Evolutionary conservation across 2,113 vertebrate genomes (phyloP).

Genomic region (Varanus komodoensis): DNA sequence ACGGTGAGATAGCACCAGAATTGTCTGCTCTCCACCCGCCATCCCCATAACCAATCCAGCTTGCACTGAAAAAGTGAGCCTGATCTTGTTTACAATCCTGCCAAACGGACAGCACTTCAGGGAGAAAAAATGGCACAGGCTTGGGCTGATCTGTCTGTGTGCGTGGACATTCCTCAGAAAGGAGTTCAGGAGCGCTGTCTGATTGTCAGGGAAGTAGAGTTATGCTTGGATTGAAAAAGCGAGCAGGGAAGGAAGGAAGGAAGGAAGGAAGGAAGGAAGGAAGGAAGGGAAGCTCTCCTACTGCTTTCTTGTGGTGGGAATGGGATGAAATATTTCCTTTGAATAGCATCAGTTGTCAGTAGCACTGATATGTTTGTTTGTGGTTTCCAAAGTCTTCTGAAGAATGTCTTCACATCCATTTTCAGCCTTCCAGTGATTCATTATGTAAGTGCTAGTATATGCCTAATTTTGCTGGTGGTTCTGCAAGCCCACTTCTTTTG

Average conservation of each 20-base stretch:
- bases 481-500: constrained; percentile 11
- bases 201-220: background rate
- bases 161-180: constrained; percentile 25
- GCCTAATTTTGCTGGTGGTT: constrained; percentile 34
- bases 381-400: constrained; percentile 27
- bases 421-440: constrained; percentile 25
- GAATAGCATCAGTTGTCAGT: background rate
- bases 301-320: background rate
- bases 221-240: background rate
- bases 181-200: background rate
- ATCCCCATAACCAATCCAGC: background rate
- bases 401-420: background rate
- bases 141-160: background rate
- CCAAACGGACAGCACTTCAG: background rate
- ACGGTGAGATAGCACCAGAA: background rate
- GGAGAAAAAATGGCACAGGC: background rate
- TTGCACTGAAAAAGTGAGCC: constrained; percentile 15
- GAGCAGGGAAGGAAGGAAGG: too few relatives aligned
- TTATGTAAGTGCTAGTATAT: constrained; percentile 70
- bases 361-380: background rate
- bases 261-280: too few relatives aligned
- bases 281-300: too few relatives aligned
- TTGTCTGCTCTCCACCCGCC: background rate
- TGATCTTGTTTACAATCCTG: background rate
- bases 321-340: background rate